Base-by-base conservation (phyloP, 2,797 vertebrate species). In the Serranus cabrilla region DNA sequence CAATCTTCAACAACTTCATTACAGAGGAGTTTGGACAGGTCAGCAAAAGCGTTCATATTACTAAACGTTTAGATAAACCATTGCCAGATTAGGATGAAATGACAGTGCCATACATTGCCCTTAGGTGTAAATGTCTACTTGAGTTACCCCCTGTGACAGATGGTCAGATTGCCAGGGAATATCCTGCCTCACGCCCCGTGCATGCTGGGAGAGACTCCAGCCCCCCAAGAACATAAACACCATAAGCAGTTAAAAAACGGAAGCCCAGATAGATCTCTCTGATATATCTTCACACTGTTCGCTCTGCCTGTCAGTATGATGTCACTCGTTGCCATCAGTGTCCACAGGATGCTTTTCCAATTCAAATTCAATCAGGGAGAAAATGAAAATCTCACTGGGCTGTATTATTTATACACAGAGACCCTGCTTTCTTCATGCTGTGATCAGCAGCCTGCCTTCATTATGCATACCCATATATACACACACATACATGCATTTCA, bases 311-410 rank as follows among this genome's bases (percentile, higher is more conserved):
- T 58, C 67, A 25, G 40, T 40, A 50, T 64, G 56, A 83, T 80
- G 71, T 73, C 78, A 71, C 73, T 56, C 57, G 49, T 47, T 62
- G 42, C 61, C 72, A 65, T 77, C 79, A 77, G 74, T 71, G 84
- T 81, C 83, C 85, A 86, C 46, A 70, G 27, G 45, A 82, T 68
- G 79, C 74, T 71, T 91, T 92, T 91, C 82, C 86, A 93, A 92
- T 92, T 91, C 89, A 80, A 78, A 92, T 77, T 80, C 87, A 89
- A 91, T 92, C 91, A 89, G 81, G 90, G 84, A 82, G 91, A 92
- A 92, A 92, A 92, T 92, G 89, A 86, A 90, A 91, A 91, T 91
- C 90, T 89, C 86, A 83, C 87, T 84, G 85, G 84, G 75, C 81
- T 91, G 87, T 81, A 80, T 90, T 90, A 92, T 91, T 92, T 88